Conservation (phyloP, 2,888 invertebrate species). For the Molorchus minor region DNA sequence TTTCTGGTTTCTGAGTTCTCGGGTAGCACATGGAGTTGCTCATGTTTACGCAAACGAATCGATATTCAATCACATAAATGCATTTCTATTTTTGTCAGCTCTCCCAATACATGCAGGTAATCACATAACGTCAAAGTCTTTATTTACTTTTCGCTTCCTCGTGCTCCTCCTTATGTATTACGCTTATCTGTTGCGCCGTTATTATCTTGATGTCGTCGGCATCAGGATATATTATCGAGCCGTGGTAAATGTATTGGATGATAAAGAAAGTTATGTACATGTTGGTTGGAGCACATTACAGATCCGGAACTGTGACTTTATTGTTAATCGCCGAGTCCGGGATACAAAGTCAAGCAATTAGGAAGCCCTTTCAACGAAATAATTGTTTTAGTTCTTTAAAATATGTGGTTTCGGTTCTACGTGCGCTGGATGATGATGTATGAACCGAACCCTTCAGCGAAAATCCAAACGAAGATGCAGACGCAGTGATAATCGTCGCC, state of each 20-base stretch:
- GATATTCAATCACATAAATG: conserved; percentile 59
- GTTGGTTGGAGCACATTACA: too few species aligned
- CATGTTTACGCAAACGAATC: conserved; percentile 56
- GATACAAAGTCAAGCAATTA: too few species aligned
- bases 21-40: conserved; percentile 41
- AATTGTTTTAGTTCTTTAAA: too few species aligned
- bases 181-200: conserved; percentile 18
- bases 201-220: conserved; percentile 21
- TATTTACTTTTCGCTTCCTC: conserved; percentile 41
- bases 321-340: too few species aligned
- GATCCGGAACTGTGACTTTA: too few species aligned
- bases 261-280: neutral
- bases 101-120: conserved; percentile 49
- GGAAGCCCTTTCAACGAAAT: too few species aligned
- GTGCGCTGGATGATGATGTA: too few species aligned
- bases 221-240: conserved; percentile 7
- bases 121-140: conserved; percentile 48
- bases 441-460: too few species aligned
- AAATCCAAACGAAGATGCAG: too few species aligned
- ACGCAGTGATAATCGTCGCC: too few species aligned
- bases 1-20: conserved; percentile 33
- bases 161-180: neutral
- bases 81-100: conserved; percentile 52
- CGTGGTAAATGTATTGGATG: neutral
- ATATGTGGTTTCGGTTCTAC: too few species aligned